phyloP scores from a whole-genome alignment of 2,113 vertebrate species.

The Forbesichthys agassizii region DNA sequence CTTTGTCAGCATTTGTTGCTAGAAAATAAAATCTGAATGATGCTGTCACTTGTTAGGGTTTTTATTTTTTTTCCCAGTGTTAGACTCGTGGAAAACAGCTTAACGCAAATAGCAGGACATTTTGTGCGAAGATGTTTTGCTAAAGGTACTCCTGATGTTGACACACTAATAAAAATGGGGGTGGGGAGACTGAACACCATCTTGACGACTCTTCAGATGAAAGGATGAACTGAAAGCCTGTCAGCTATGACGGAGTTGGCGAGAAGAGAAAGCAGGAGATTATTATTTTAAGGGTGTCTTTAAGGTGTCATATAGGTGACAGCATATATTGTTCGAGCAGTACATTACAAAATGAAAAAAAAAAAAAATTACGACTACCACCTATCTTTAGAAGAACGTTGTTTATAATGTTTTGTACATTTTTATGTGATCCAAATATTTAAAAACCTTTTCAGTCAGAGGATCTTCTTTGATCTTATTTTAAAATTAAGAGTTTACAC shows the following conservation, averaged over 20 bases:
- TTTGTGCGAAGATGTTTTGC: conserved; percentile 16
- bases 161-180: conserved; percentile 25
- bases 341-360: conserved; percentile 60
- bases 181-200: conserved; percentile 13
- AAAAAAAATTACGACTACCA: conserved; percentile 71
- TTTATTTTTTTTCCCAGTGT: conserved; percentile 12
- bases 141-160: conserved; percentile 60
- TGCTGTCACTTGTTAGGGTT: conserved; percentile 47
- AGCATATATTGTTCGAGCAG: conserved; percentile 38
- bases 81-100: conserved; percentile 15
- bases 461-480: conserved; percentile 83
- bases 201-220: conserved; percentile 36
- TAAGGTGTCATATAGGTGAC: conserved; percentile 42
- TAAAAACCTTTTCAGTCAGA: conserved; percentile 94
- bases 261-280: conserved; percentile 16
- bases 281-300: conserved; percentile 30
- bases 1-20: conserved; percentile 5
- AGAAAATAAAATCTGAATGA: background rate
- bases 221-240: conserved; percentile 42
- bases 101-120: conserved; percentile 11
- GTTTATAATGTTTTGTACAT: conserved; percentile 86
- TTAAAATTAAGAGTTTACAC: conserved; percentile 78
- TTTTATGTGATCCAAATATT: conserved; percentile 95
- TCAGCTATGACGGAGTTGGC: conserved; percentile 66
- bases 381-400: conserved; percentile 67